A percentile compares a stretch with the other conserved stretches of the same genome.
These are phyloP conservation scores for Ephydatia muelleri DNA, from an alignment of 37 sponge, comb jelly and placozoan species.

Conservation along the genomic window DNA sequence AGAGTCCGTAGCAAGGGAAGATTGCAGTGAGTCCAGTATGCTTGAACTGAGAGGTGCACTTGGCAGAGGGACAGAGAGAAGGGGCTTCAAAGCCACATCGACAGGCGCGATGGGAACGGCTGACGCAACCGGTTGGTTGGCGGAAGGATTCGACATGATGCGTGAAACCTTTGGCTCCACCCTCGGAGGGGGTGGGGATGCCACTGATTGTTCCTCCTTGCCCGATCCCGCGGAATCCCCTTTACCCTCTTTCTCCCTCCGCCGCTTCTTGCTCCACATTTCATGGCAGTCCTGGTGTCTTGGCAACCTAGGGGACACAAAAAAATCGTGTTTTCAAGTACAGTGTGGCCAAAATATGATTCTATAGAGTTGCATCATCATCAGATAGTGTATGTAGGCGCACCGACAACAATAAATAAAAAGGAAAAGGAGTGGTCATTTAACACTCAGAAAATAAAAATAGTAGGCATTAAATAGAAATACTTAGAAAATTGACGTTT, in stretches of 20 bases:
- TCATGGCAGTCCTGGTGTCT: slow-evolving; percentile 96
- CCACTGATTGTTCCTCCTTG: slow-evolving; percentile 7
- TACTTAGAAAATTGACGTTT: no score
- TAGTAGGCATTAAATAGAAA: no score
- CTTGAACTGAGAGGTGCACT: slow-evolving; percentile 41
- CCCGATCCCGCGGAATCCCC: neutral
- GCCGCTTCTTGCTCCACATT: slow-evolving; percentile 89
- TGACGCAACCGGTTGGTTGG: neutral
- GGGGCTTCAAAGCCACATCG: neutral
- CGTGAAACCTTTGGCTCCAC: slow-evolving; percentile 1
- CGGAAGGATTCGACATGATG: neutral
- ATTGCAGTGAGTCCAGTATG: slow-evolving; percentile 54
- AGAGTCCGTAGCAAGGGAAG: neutral
- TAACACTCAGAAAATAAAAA: no score
- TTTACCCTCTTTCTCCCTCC: slow-evolving; percentile 60
- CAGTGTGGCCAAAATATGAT: no score
- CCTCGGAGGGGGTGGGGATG: neutral
- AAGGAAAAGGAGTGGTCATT: no score
- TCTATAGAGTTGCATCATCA: no score
- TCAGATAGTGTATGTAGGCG: no score
- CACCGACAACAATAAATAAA: no score
- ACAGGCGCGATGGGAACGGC: no score
- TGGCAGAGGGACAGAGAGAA: slow-evolving; percentile 53
- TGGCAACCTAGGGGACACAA: slow-evolving; percentile 72
- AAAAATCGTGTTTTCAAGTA: no score